phyloP scores from a whole-genome alignment of 2,888 invertebrate genomes.

The Lithosia quadra region DNA sequence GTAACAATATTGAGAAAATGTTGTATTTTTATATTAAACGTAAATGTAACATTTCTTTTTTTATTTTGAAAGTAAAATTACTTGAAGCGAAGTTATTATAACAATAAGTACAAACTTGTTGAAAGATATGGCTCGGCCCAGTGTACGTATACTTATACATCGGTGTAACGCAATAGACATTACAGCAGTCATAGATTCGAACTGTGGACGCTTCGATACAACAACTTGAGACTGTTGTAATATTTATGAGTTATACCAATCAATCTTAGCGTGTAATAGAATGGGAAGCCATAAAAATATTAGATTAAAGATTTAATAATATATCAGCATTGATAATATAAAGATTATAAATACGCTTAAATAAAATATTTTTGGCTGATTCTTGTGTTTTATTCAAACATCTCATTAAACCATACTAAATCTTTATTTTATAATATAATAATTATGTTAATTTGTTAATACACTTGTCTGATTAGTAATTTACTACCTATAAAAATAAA shows the following conservation, averaged over 20 bases:
- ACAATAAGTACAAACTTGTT: constrained; percentile 82
- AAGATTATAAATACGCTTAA: constrained; percentile 87
- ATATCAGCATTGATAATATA: constrained; percentile 86
- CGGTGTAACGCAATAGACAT: constrained; percentile 64
- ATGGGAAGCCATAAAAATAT: constrained; percentile 82
- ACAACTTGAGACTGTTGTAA: constrained; percentile 58
- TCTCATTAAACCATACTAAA: constrained; percentile 26
- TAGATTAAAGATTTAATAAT: constrained; percentile 85
- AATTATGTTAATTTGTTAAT: neutral
- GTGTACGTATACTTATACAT: constrained; percentile 71
- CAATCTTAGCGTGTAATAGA: constrained; percentile 70
- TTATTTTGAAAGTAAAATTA: constrained; percentile 67
- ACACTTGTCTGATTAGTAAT: neutral
- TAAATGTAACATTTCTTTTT: constrained; percentile 66
- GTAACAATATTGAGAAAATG: constrained; percentile 71
- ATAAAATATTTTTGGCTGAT: constrained; percentile 87
- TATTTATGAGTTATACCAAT: constrained; percentile 67
- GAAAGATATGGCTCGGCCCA: constrained; percentile 75
- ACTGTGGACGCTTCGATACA: constrained; percentile 19
- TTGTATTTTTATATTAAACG: constrained; percentile 83
- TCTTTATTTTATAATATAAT: constrained; percentile 30
- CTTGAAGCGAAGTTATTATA: constrained; percentile 69
- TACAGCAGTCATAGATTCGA: constrained; percentile 61
- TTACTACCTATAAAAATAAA: neutral
- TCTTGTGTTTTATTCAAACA: constrained; percentile 68